These are phyloP conservation scores for Araneus ventricosus DNA, from an alignment of 1,140 invertebrate genomes.

Conservation along the genomic window DNA sequence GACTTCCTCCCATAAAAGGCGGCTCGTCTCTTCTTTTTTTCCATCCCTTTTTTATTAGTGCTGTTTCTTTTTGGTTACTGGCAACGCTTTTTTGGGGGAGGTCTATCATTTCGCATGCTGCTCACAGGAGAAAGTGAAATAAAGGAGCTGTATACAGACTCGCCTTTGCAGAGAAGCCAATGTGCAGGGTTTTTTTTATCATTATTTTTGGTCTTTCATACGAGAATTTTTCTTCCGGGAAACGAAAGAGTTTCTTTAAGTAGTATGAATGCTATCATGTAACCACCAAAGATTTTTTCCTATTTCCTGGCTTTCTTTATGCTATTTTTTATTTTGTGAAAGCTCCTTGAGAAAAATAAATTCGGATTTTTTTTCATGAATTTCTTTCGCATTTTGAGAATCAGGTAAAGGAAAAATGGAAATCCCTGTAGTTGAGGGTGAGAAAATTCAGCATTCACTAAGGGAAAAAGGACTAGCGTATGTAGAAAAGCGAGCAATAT, in stretches of 20 bases:
- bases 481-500: background rate
- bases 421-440: background rate
- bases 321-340: background rate
- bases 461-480: background rate
- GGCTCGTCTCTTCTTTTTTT: background rate
- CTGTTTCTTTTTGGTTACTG: constrained; percentile 14
- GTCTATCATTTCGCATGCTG: constrained; percentile 47
- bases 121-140: constrained; percentile 39
- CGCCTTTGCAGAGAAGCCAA: background rate
- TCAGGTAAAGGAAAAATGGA: constrained; percentile 15
- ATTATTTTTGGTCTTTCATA: background rate
- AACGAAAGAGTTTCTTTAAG: background rate
- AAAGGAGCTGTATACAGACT: constrained; percentile 14
- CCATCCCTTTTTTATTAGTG: background rate
- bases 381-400: background rate
- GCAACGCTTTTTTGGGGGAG: background rate
- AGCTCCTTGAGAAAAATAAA: background rate
- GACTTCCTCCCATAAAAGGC: constrained; percentile 49
- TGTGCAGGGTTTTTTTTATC: background rate
- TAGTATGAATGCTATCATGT: constrained; percentile 22
- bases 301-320: background rate
- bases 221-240: background rate
- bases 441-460: background rate
- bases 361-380: constrained; percentile 1
- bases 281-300: background rate